Conservation (phyloP, 2,113 vertebrate genomes). For the Sinocyclocheilus anshuiensis region DNA sequence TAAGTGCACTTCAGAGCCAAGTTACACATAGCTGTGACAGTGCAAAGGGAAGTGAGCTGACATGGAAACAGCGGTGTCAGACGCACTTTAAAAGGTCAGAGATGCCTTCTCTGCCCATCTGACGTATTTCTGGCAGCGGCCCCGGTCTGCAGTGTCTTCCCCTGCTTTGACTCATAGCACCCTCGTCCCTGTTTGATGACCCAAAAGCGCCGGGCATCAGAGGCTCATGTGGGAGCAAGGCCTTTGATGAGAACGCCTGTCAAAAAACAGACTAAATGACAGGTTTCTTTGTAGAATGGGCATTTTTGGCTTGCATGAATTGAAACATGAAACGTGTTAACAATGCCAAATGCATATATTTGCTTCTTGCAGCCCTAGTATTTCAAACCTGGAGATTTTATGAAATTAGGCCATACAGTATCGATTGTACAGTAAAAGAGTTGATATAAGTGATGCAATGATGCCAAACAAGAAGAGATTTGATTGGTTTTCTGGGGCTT, state of each 20-base stretch:
- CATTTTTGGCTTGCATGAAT: conserved; percentile 37
- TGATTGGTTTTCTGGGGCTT: conserved; percentile 13
- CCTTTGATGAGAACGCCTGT: conserved; percentile 72
- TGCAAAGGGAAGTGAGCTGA: conserved; percentile 71
- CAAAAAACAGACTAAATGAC: conserved; percentile 61
- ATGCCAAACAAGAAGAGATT: conserved; percentile 3
- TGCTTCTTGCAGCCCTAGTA: background rate
- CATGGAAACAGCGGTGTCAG: conserved; percentile 72
- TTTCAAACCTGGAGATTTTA: background rate
- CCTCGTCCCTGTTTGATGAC: conserved; percentile 68
- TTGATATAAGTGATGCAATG: background rate
- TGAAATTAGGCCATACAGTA: background rate
- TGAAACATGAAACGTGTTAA: background rate
- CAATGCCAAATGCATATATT: conserved; percentile 14
- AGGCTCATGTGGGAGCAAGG: conserved; percentile 62
- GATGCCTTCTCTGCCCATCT: conserved; percentile 35
- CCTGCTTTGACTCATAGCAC: conserved; percentile 56
- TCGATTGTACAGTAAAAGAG: background rate
- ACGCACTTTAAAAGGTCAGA: conserved; percentile 71
- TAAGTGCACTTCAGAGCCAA: conserved; percentile 10
- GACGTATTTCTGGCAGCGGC: conserved; percentile 16
- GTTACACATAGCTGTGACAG: conserved; percentile 61
- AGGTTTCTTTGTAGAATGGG: conserved; percentile 67
- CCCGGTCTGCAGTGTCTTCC: conserved; percentile 54
- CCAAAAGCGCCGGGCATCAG: conserved; percentile 60